These are phyloP conservation scores for Coecobrya sp. DNA, from an alignment of 2,888 invertebrate species.

Conservation along the genomic window DNA sequence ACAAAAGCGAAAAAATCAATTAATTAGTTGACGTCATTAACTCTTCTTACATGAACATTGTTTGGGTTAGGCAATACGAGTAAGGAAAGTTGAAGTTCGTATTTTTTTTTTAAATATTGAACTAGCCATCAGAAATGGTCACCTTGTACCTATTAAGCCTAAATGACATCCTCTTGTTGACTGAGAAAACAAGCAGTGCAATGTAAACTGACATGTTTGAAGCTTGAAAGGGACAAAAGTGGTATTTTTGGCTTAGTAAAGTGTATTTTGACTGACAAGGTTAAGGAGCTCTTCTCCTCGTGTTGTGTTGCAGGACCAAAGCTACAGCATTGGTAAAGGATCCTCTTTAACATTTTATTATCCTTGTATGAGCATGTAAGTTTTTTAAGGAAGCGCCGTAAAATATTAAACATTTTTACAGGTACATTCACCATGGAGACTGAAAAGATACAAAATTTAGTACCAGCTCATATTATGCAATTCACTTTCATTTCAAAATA, in stretches of 20 bases:
- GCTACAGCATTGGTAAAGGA: not conserved
- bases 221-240: not conserved
- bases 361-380: not conserved
- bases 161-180: not conserved
- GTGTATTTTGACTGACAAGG: conserved; percentile 41
- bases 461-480: not conserved
- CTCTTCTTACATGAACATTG: not conserved
- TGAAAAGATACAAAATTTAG: not conserved
- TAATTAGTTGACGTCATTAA: conserved; percentile 37
- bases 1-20: conserved; percentile 6
- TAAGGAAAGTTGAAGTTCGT: too few species aligned
- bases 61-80: too few species aligned
- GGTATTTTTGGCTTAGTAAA: conserved; percentile 3
- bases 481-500: conserved; percentile 43
- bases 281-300: conserved; percentile 4
- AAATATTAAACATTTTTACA: not conserved
- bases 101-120: too few species aligned
- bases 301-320: not conserved
- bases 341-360: not conserved
- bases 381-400: not conserved
- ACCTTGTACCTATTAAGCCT: too few species aligned
- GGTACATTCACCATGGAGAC: not conserved
- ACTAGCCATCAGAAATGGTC: too few species aligned
- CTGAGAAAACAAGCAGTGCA: too few species aligned
- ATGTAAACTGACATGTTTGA: not conserved